Base-by-base conservation (phyloP, 2,888 invertebrate genomes). In the Drosophila engyochracea region DNA sequence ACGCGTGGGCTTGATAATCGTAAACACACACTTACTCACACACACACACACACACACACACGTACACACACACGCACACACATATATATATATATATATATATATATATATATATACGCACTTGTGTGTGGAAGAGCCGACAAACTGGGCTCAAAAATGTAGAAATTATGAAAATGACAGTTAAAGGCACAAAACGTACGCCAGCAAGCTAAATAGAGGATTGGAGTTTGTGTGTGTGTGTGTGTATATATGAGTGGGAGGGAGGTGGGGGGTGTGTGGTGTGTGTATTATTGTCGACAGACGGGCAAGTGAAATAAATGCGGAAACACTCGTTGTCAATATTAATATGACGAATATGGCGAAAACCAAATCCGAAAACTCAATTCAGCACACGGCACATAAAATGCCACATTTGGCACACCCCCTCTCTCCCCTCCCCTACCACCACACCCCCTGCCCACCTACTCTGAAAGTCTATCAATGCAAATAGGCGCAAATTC, bases 271-370 rank as follows among this genome's bases (percentile, higher is more conserved):
- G n/a, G 44, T 44, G 64, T 51, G 72, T 67, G 16, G 0, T 22
- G 22, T 47, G 47, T 16, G 47, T 47, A 16, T 22, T 63, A 67
- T 47, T 62, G 75, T 52, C 53, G 69, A 52, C 74, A 79, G 85
- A 79, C 80, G 63, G 74, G 83, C 90, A 84, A 90, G 89, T 85
- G 85, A 85, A 91, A 91, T 91, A 85, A 85, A 85, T 85, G 90
- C 90, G 91, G 91, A 85, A 85, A 85, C 90, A 86, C 90, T 86
- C 91, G 85, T 89, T 87, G 91, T 87, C 90, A 91, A 90, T 87
- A 89, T 89, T 90, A 90, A 87, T 91, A 85, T 91, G 85, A 91
- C 90, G 89, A 90, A 90, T 90, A 90, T 88, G 91, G 91, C 86
- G 89, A 87, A 91, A 90, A 86, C 81, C 91, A 90, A 90, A 87